phyloP scores from a whole-genome alignment of 2,113 vertebrate species.

The Brachypteracias leptosomus region DNA sequence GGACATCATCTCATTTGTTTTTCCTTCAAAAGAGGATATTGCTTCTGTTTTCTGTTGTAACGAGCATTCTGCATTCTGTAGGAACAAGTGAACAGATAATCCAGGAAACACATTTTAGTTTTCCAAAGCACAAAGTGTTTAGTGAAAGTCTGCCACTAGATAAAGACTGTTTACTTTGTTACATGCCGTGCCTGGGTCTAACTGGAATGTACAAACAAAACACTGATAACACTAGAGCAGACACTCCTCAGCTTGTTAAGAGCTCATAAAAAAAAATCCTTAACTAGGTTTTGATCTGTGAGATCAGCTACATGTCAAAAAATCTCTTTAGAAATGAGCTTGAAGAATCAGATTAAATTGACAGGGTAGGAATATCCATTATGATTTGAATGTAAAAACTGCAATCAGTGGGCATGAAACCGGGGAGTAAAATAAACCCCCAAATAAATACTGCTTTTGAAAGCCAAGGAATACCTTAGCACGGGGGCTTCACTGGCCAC shows the following conservation, averaged over 20 bases:
- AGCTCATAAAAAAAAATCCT: not conserved
- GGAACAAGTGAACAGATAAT: not conserved
- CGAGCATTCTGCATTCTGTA: conserved; percentile 81
- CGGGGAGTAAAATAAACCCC: not conserved
- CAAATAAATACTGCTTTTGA: not conserved
- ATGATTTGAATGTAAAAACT: not conserved
- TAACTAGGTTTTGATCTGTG: not conserved
- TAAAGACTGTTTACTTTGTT: not conserved
- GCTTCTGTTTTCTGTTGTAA: conserved; percentile 86
- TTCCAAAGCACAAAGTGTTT: not conserved
- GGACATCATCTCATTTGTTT: conserved; percentile 84
- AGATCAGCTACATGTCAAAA: not conserved
- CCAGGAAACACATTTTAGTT: not conserved
- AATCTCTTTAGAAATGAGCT: not conserved
- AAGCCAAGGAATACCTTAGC: not conserved
- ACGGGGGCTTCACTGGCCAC: not conserved
- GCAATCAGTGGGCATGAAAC: not conserved
- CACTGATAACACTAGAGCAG: not conserved
- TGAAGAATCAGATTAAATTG: not conserved
- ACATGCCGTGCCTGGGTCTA: not conserved
- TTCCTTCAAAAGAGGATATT: conserved; percentile 83
- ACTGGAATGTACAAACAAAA: conserved; percentile 26
- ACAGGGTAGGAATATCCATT: not conserved
- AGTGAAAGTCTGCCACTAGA: not conserved
- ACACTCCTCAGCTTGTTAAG: not conserved